These are phyloP conservation scores for Syrrhaptes paradoxus DNA, from an alignment of 2,113 vertebrate genomes.

Conservation along the genomic window DNA sequence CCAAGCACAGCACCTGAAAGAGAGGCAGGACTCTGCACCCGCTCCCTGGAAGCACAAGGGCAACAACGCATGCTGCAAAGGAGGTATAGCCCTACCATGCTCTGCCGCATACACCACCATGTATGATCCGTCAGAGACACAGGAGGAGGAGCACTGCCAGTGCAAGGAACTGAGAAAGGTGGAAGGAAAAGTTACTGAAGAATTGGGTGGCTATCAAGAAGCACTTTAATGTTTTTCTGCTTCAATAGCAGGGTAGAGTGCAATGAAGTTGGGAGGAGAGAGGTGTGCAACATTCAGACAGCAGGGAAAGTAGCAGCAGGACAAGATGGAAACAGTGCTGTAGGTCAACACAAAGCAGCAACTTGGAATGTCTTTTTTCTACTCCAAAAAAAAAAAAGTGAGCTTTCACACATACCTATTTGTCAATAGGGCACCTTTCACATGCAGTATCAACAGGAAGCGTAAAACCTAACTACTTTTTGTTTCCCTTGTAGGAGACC, in stretches of 20 bases:
- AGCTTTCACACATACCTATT: not conserved
- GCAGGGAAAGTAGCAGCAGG: not conserved
- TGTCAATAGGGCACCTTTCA: not conserved
- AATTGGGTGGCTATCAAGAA: not conserved
- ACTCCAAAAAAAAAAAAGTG: not conserved
- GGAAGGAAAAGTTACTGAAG: not conserved
- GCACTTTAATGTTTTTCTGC: not conserved
- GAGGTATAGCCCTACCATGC: not conserved
- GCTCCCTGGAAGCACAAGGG: not conserved
- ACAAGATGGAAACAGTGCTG: not conserved
- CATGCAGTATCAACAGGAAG: not conserved
- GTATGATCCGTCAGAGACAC: not conserved
- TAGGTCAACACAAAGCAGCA: not conserved
- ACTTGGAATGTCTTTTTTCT: not conserved
- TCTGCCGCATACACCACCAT: accelerated
- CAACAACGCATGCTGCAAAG: accelerated
- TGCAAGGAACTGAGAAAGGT: not conserved
- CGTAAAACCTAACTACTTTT: not conserved
- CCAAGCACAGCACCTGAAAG: not conserved
- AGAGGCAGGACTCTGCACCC: not conserved
- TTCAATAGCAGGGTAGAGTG: not conserved
- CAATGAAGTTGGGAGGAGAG: not conserved
- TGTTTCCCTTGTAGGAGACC: not conserved
- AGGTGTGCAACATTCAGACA: not conserved
- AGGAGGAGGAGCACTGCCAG: not conserved